Base-by-base conservation (phyloP, 2,888 invertebrate species). In the Spodoptera exigua region DNA sequence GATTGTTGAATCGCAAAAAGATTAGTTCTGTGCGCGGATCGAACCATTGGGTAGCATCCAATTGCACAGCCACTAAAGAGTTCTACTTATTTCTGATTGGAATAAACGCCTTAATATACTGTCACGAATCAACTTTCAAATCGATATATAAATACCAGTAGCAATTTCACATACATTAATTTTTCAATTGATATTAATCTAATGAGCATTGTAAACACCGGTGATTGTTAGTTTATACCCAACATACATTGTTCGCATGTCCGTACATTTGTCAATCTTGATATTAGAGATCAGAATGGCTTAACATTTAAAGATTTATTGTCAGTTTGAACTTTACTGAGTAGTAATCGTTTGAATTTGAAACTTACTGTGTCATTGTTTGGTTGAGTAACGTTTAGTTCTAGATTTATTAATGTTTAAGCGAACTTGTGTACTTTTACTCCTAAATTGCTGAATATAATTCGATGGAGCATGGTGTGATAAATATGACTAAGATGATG, bases 231-330 rank as follows among this genome's bases (percentile, higher is more conserved):
- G 16, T 18, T 12, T 60, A 62, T 59, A 64, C 64, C 62, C 67
- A 79, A 79, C 70, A 74, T 78, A 82, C 80, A 71, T 86, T 84
- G 84, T 86, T 69, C 60, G 73, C 70, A 44, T 75, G 82, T 78
- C 65, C 53, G 73, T 79, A 77, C 78, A 77, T 79, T 77, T 77
- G 75, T 78, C 74, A 76, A 76, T 80, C 74, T 63, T 45, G 65
- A 70, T 72, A 67, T 51, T 52, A 55, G 49, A 51, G 72, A 74
- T 80, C 73, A 79, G 61, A 76, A 59, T 51, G 54, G 62, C 61
- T 69, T 74, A 72, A 69, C 74, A 74, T 78, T 76, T 69, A 49
- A 76, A 74, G 76, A 76, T 76, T 76, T 76, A 76, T 76, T 27
- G 62, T 54, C 11, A 13, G 32, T 14, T 7, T 76, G 76, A 76